Percentiles rank a stretch among this genome's conserved stretches.
Conservation (phyloP, 1,140 invertebrate genomes). For the Drosophila pseudoananassae region DNA sequence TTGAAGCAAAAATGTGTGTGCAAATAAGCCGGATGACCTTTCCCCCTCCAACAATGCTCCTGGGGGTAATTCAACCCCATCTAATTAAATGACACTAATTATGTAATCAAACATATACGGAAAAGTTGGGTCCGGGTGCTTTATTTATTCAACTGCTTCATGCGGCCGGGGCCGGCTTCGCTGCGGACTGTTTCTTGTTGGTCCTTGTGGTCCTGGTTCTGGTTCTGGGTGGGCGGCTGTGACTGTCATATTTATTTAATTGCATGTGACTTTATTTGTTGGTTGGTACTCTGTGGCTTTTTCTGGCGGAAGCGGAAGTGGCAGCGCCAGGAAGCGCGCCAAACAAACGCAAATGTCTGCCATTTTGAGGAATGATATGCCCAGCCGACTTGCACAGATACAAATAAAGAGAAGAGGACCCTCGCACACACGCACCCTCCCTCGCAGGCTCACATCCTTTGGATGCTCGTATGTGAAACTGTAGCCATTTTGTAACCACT, state of each 20-base stretch:
- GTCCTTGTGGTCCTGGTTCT: not conserved
- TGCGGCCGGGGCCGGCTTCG: constrained; percentile 19
- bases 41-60: not conserved
- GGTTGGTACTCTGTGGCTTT: constrained; percentile 38
- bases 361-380: constrained; percentile 78
- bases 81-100: constrained; percentile 63
- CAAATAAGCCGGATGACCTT: not conserved
- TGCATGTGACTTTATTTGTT: constrained; percentile 71
- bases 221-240: constrained; percentile 22
- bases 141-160: constrained; percentile 58
- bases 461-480: constrained; percentile 60
- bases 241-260: constrained; percentile 76
- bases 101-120: constrained; percentile 70
- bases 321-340: constrained; percentile 80
- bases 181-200: constrained; percentile 27
- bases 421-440: constrained; percentile 18
- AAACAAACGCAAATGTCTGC: constrained; percentile 81
- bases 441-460: constrained; percentile 21
- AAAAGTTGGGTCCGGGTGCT: constrained; percentile 42
- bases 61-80: constrained; percentile 10
- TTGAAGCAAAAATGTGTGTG: not conserved
- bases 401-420: constrained; percentile 3
- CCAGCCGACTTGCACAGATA: constrained; percentile 35
- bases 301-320: constrained; percentile 72
- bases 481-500: constrained; percentile 55